Conservation (phyloP, 2,113 vertebrate genomes). For the Leucoraja erinaceus region DNA sequence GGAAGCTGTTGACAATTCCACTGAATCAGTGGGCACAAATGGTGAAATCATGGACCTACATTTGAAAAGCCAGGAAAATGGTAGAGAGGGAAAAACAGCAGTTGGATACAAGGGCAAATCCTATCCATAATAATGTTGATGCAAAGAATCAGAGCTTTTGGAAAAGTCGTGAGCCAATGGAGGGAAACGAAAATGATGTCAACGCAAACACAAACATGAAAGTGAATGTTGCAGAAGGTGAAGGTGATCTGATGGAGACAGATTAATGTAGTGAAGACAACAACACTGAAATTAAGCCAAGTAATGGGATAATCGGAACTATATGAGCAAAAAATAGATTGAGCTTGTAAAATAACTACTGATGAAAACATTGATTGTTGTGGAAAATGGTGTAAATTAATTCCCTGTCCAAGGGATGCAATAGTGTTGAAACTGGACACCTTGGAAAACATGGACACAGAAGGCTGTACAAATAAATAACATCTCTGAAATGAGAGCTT, state of each 20-base stretch:
- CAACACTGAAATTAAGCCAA: not conserved
- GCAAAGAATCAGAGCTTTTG: constrained; percentile 48
- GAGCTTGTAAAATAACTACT: not conserved
- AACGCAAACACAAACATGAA: not conserved
- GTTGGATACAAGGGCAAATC: not conserved
- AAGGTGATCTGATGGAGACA: not conserved
- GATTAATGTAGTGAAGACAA: not conserved
- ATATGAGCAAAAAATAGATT: not conserved
- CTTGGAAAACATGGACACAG: constrained; percentile 42
- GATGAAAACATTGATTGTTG: not conserved
- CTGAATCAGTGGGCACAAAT: not conserved
- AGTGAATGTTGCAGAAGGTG: not conserved
- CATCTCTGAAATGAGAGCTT: constrained; percentile 46
- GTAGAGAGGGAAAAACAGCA: not conserved
- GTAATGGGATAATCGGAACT: not conserved
- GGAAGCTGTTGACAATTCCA: not conserved
- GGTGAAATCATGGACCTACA: not conserved
- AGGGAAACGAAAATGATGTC: not conserved
- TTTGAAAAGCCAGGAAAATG: constrained; percentile 33
- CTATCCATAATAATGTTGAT: not conserved
- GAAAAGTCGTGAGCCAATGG: constrained; percentile 45
- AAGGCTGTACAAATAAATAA: not conserved
- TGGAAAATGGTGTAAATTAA: constrained; percentile 46
- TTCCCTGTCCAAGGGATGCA: constrained; percentile 46
- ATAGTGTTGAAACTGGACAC: constrained; percentile 48